Percentiles rank a stretch among this genome's conserved stretches.
Conservation (phyloP, 2,888 invertebrate species). For the Meteorus cinctellus region DNA sequence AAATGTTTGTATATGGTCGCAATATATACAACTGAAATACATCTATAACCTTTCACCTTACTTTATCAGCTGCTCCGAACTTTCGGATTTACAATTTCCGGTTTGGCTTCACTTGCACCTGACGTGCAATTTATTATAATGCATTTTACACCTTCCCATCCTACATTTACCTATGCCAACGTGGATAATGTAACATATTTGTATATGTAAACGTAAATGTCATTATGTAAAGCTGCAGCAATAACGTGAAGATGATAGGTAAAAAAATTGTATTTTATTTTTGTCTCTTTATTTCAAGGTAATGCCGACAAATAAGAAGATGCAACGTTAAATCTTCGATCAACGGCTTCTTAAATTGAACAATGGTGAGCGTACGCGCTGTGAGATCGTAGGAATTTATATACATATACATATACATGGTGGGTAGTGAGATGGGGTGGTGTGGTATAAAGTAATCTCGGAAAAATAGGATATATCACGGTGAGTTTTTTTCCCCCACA, state of each 20-base stretch:
- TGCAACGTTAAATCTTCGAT: not conserved
- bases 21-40: not conserved
- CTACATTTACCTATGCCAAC: not conserved
- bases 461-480: constrained; percentile 18
- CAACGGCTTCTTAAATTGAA: not conserved
- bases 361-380: not conserved
- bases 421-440: not conserved
- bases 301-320: not conserved
- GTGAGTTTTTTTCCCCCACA: not conserved
- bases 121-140: constrained; percentile 29
- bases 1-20: not conserved
- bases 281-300: not conserved
- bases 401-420: not conserved
- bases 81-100: constrained; percentile 22
- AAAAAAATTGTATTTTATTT: not conserved
- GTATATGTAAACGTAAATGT: not conserved
- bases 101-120: constrained; percentile 9
- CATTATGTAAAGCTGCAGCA: not conserved
- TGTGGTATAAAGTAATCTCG: constrained; percentile 21
- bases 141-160: constrained; percentile 1
- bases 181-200: not conserved
- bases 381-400: not conserved
- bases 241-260: not conserved
- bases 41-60: constrained; percentile 1
- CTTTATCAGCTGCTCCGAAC: constrained; percentile 6